phyloP scores from a whole-genome alignment of 2,888 invertebrate species.

The Venusia cambrica region DNA sequence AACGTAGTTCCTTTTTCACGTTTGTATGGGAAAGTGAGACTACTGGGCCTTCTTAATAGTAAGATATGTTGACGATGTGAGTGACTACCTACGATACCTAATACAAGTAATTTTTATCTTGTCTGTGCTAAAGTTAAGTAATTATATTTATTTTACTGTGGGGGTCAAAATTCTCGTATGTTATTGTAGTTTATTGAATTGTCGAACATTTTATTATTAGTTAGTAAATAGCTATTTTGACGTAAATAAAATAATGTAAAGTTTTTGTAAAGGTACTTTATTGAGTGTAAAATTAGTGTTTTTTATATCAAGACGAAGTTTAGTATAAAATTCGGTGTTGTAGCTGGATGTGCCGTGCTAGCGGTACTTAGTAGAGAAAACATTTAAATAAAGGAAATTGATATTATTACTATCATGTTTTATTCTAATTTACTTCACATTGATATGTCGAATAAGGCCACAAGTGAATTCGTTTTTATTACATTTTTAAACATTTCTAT shows the following conservation, averaged over 20 bases:
- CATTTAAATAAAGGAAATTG: slow-evolving; percentile 49
- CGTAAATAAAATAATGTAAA: background rate
- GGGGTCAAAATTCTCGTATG: no score
- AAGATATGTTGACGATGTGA: no score
- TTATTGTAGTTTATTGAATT: no score
- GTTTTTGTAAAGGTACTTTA: slow-evolving; percentile 44
- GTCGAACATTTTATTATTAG: no score
- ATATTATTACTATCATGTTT: slow-evolving; percentile 38
- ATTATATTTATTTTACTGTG: no score
- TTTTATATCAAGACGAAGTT: slow-evolving; percentile 32
- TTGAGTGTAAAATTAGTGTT: slow-evolving; percentile 55
- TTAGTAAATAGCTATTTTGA: no score
- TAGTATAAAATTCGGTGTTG: slow-evolving; percentile 43
- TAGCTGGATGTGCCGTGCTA: slow-evolving; percentile 36
- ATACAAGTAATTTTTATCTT: no score
- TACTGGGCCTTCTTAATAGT: no score
- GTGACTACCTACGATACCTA: no score
- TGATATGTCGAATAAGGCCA: slow-evolving; percentile 40
- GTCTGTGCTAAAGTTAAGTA: no score
- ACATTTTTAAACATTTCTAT: slow-evolving; percentile 31
- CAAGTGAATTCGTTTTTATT: slow-evolving; percentile 35
- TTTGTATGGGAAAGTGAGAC: no score
- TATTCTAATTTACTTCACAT: slow-evolving; percentile 39
- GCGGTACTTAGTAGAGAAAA: slow-evolving; percentile 44
- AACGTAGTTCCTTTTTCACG: no score